These are phyloP conservation scores for Timandra comae DNA, from an alignment of 2,888 invertebrate species.

Conservation along the genomic window DNA sequence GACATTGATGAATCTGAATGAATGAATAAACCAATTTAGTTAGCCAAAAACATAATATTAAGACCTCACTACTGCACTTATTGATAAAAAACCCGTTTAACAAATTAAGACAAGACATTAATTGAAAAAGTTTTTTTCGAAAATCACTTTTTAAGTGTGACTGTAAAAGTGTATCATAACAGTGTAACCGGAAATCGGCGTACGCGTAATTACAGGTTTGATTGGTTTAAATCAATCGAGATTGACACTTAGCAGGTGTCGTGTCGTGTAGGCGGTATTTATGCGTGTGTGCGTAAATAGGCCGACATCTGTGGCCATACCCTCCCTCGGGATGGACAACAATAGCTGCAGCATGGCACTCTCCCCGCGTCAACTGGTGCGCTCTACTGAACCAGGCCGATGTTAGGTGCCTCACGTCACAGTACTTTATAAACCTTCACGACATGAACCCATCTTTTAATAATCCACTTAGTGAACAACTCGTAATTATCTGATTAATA, in stretches of 20 bases:
- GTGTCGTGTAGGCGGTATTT: neutral
- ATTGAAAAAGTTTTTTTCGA: too few species aligned
- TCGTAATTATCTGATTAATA: too few species aligned
- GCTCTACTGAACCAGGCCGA: conserved; percentile 64
- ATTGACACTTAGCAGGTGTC: conserved; percentile 12
- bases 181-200: too few species aligned
- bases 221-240: conserved; percentile 1
- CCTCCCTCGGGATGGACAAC: conserved; percentile 67
- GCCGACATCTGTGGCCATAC: conserved; percentile 49
- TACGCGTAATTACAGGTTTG: too few species aligned
- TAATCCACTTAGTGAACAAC: conserved; percentile 12
- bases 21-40: too few species aligned
- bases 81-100: too few species aligned
- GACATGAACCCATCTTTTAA: conserved; percentile 31
- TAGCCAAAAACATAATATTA: too few species aligned
- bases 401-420: conserved; percentile 44
- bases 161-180: too few species aligned
- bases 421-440: conserved; percentile 49
- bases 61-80: too few species aligned
- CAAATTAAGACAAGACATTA: too few species aligned
- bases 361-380: conserved; percentile 65
- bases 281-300: conserved; percentile 60
- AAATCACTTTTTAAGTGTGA: too few species aligned
- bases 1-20: too few species aligned
- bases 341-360: conserved; percentile 62